phyloP scores from a whole-genome alignment of 1,140 invertebrate species.

The Tyrophagus putrescentiae region DNA sequence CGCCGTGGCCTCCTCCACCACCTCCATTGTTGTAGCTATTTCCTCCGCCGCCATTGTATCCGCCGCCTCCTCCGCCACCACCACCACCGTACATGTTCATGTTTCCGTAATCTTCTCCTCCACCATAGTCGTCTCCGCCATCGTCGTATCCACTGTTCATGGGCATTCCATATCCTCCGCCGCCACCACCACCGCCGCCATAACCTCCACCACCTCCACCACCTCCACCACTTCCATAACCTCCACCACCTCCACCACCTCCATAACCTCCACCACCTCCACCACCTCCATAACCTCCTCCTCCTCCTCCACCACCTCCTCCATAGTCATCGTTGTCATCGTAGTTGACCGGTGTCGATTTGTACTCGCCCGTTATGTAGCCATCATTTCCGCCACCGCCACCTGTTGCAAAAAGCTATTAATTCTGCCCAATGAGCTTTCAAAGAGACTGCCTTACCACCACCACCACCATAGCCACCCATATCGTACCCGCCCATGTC shows the following conservation, averaged over 20 bases:
- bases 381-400: conserved; percentile 1
- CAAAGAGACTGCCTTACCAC: neutral
- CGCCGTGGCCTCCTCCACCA: neutral
- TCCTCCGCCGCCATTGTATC: conserved; percentile 9
- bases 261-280: conserved; percentile 1
- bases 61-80: neutral
- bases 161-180: neutral
- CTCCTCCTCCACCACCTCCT: too few relatives aligned
- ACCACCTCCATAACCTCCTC: neutral
- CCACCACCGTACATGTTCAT: too few relatives aligned
- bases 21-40: neutral
- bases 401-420: neutral
- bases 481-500: neutral
- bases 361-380: too few relatives aligned
- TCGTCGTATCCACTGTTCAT: neutral
- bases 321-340: too few relatives aligned
- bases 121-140: conserved; percentile 6
- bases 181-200: neutral
- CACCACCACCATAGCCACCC: neutral
- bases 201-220: neutral
- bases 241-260: neutral
- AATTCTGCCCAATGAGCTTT: neutral
- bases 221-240: neutral
- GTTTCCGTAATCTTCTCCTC: too few relatives aligned
- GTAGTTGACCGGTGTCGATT: too few relatives aligned